Base-by-base conservation (phyloP, 1,140 invertebrate species). In the Drosophila orena region DNA sequence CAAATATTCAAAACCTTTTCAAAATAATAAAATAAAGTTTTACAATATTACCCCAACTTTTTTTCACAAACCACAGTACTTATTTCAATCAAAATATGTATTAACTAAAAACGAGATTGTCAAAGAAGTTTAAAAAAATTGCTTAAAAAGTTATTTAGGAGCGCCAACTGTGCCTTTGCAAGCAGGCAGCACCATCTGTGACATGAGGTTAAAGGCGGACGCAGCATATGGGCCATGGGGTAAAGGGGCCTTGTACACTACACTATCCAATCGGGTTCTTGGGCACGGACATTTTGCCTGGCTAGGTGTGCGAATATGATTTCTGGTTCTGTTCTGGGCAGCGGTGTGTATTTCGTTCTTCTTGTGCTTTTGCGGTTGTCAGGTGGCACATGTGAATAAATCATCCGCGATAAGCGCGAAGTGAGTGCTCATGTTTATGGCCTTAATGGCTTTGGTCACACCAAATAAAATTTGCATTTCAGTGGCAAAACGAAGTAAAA, bases 381-480 rank as follows among this genome's bases (percentile, higher is more conserved):
- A 75, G 53, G 73, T 62, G 81, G 57, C 64, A 81, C 69, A 88
- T 47, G 77, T 40, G 69, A 62, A 86, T 86, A 86, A 88, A 86
- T 86, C 81, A 88, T 88, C 66, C 77, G 54, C 80, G 81, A 88
- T 86, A 86, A 86, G 70, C 61, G 42, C 62, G 64, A 52, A 65
- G 68, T 77, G 64, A 70, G 66, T 70, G 66, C 64, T 70, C 66
- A 70, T 69, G 69, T 74, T 81, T 78, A 65, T 65, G 62, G 62
- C 40, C 61, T 73, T 85, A 86, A 86, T 85, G 68, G 55, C 34
- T 46, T 72, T 49, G 47, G 55, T 58, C 59, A 66, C 71, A 62
- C 56, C 62, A 60, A 54, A 66, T 42, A 44, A 69, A 77, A 77
- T 77, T 77, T 69, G 74, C 74, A 77, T 77, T 53, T 50, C 15